These are phyloP conservation scores for Hydrolagus colliei DNA, from an alignment of 2,797 vertebrate genomes.

Conservation along the genomic window DNA sequence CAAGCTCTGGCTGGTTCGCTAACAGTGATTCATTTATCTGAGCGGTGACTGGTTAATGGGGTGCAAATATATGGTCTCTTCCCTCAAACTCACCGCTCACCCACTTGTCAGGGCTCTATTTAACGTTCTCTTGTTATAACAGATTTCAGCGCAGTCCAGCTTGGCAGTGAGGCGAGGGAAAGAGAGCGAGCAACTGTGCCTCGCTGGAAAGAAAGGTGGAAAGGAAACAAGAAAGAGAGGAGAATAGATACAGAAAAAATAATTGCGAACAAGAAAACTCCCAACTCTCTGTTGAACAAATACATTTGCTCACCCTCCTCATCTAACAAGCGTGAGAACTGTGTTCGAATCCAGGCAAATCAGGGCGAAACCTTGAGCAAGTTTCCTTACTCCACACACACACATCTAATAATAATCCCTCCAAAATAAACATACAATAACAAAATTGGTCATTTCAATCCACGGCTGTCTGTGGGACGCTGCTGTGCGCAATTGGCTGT, in stretches of 20 bases:
- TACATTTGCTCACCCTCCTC: too few relatives aligned
- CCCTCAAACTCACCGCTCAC: background rate
- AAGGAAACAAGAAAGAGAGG: background rate
- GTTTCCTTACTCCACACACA: too few relatives aligned
- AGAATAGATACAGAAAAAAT: too few relatives aligned
- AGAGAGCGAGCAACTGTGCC: background rate
- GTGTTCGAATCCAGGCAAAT: too few relatives aligned
- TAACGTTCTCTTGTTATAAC: slow-evolving; percentile 4
- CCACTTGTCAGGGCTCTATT: background rate
- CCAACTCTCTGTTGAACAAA: too few relatives aligned
- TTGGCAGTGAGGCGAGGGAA: background rate
- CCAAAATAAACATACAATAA: too few relatives aligned
- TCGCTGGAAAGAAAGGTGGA: background rate
- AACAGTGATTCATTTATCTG: slow-evolving; percentile 24
- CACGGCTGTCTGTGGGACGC: too few relatives aligned
- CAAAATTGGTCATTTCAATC: too few relatives aligned
- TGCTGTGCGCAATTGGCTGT: too few relatives aligned
- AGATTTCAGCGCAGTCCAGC: background rate
- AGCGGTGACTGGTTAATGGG: slow-evolving; percentile 22
- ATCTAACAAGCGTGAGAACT: too few relatives aligned
- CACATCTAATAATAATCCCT: too few relatives aligned
- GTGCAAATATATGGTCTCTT: slow-evolving; percentile 25
- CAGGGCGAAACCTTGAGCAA: too few relatives aligned
- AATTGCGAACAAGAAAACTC: background rate
- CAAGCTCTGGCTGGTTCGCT: background rate